Evolutionary conservation across 2,888 invertebrate species (phyloP), one percentile per base, ranked within the genome.

Genomic region (Zele albiditarsus): DNA sequence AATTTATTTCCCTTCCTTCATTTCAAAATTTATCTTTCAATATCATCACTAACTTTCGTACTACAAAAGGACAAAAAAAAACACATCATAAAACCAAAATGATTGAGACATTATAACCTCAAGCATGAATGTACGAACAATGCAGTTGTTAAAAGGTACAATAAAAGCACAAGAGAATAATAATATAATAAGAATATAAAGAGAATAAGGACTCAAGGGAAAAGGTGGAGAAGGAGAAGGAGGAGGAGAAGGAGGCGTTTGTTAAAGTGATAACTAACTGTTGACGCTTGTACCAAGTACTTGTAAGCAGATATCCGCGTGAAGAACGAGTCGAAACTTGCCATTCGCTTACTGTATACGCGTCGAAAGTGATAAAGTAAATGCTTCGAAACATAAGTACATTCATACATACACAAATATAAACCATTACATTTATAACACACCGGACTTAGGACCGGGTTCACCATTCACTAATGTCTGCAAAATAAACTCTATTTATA

Each of bases 141-240:
- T 86, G 80, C 84, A 79, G 84, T 82, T 85, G 84, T 85, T 86
- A 85, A 84, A 83, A 84, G 83, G 81, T 82, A 82, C 81, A 84
- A 83, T 83, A 83, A 82, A 83, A 82, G 67, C 58, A 53, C 66
- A 25, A 53, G 58, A 63, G 72, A 67, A 33, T 25, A 70, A 46
- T 46, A 16, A 46, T 46, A 46, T 14, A n/a, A 46, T 3, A n/a
- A n/a, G n/a, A 46, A 46, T 46, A 33, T 5, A 46, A 38, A 38
- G 8, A 46, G 46, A 46, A 46, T 46, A n/a, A 46, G 31, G 33
- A 63, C n/a, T n/a, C n/a, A n/a, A n/a, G n/a, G n/a, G n/a, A n/a
- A n/a, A n/a, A n/a, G n/a, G n/a, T n/a, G 58, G 31, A 77, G 67
- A 62, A 71, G 71, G 80, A 79, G 75, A 4, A 4, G 46, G 62